Percentiles rank a stretch among this genome's conserved stretches.
Conservation (phyloP, 1,140 invertebrate species). For the Eulimnadia texana region DNA sequence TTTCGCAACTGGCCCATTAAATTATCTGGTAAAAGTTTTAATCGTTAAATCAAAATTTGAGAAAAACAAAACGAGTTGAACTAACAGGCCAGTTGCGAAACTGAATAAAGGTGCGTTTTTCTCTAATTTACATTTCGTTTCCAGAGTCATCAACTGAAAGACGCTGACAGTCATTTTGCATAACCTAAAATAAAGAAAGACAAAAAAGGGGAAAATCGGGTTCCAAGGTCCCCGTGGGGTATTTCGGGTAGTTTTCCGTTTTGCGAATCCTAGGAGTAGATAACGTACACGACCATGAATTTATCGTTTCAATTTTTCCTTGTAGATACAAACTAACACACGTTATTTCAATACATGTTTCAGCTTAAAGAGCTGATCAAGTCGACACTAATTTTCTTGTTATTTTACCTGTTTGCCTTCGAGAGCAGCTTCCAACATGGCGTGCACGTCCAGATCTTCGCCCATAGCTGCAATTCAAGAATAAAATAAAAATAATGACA, state of each 20-base stretch:
- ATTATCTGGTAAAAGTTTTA: background rate
- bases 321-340: background rate
- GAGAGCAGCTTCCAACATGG: background rate
- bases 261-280: background rate
- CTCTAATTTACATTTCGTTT: background rate
- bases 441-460: background rate
- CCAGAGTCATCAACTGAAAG: background rate
- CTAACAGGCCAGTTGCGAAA: too few species aligned
- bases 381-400: background rate
- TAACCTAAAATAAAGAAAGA: background rate
- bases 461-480: too few species aligned
- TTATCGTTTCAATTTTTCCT: background rate
- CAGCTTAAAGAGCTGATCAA: background rate
- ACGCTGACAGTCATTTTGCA: background rate
- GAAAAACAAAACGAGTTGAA: too few species aligned
- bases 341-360: background rate
- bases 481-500: too few species aligned
- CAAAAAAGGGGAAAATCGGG: background rate
- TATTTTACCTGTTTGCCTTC: background rate
- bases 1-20: background rate
- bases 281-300: background rate
- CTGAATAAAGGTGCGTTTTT: too few species aligned
- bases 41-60: background rate
- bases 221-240: background rate
- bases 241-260: background rate